These are phyloP conservation scores for Macquaria australasica DNA, from an alignment of 2,113 vertebrate genomes.

Conservation along the genomic window DNA sequence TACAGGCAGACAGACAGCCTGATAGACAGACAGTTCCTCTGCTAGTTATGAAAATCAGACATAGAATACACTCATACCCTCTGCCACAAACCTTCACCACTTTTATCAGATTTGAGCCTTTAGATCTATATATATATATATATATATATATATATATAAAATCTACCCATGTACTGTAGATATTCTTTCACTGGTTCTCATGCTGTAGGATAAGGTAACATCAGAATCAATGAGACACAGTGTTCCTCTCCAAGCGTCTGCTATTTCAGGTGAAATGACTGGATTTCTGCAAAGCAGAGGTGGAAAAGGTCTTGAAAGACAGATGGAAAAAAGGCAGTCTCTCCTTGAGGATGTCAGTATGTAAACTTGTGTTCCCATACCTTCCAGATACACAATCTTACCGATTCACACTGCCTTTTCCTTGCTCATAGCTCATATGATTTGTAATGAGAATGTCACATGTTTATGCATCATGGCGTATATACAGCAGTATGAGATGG, in stretches of 20 bases:
- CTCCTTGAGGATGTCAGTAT: not conserved
- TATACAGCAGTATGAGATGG: conserved; percentile 14
- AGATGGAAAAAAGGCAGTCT: not conserved
- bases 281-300: conserved; percentile 27
- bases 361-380: conserved; percentile 12
- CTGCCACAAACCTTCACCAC: not conserved
- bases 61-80: conserved; percentile 18
- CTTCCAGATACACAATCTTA: not conserved
- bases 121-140: not conserved
- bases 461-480: conserved; percentile 28
- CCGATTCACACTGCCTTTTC: not conserved
- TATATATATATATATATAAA: not conserved
- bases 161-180: not conserved
- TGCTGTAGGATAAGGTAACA: conserved; percentile 20
- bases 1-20: conserved; percentile 8
- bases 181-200: not conserved
- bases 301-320: conserved; percentile 33
- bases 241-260: conserved; percentile 24
- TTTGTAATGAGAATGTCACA: conserved; percentile 31
- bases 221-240: conserved; percentile 21
- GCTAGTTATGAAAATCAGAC: conserved; percentile 40
- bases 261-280: conserved; percentile 52
- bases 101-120: not conserved
- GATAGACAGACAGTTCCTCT: conserved; percentile 25
- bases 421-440: not conserved